Base-by-base conservation (phyloP, 1,140 invertebrate genomes). In the Zaprionus ornatus region DNA sequence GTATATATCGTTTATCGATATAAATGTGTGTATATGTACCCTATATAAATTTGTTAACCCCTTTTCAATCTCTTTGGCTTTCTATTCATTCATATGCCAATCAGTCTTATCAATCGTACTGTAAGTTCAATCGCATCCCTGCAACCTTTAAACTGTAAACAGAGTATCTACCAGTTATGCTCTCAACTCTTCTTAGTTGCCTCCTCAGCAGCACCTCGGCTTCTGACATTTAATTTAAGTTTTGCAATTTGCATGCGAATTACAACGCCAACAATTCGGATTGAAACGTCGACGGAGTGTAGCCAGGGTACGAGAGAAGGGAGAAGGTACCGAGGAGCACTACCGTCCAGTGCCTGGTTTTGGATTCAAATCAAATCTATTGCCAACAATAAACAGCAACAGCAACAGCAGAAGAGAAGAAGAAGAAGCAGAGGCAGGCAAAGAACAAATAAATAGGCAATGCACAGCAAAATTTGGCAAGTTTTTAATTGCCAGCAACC, bases 401-500 rank as follows among this genome's bases (percentile, higher is more conserved):
- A 52, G 13, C 2, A 29, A 4, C 10, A 9, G 15, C 17, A 1
- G 2, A 54, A 27, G 0, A 19, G 23, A 50, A 29, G 15, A 13
- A 29, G 27, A 2, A 50, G 40, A 69, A 4, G 40, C 55, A 61
- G 32, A 25, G 40, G 55, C 68, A 67, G 68, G 72, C 60, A 77
- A 56, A 56, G n/a, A 48, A 66, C 52, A 55, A 45, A 66, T 57
- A 23, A 50, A 67, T 45, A 23, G 40, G 56, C 66, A 61, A 48
- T 55, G 23, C 15, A 23, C n/a, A 45, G n/a, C 69, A 52, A 55
- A 87, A 79, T 77, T 86, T 68, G 54, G 32, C 77, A 88, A 88
- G 84, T 88, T 88, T 88, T 90, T 88, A 88, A 88, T 88, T 88
- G 85, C 80, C 66, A 84, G 72, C 84, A 80, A 84, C 84, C 81